Evolutionary conservation across 2,113 vertebrate species (phyloP).

Genomic region (Oreamnos americanus): DNA sequence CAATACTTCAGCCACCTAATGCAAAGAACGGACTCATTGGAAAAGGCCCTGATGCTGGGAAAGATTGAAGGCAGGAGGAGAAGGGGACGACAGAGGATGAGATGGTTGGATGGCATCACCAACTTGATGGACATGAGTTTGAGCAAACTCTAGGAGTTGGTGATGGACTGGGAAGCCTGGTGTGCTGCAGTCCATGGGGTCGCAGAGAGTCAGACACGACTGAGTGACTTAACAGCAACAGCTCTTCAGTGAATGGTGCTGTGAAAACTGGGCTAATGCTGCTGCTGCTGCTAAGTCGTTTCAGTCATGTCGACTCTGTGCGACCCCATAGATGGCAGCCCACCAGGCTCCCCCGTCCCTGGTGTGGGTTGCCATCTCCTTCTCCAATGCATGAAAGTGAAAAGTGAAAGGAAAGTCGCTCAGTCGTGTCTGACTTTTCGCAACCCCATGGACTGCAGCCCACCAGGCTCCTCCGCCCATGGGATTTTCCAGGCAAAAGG

Average conservation of each 20-base stretch:
- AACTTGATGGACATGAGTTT: not conserved
- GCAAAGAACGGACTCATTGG: not conserved
- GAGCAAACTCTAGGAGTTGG: not conserved
- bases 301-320: fast-evolving
- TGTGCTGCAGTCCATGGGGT: not conserved
- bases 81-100: not conserved
- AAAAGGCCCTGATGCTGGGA: not conserved
- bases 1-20: not conserved
- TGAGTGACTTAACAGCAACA: not conserved
- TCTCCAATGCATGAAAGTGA: too few relatives aligned
- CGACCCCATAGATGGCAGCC: not conserved
- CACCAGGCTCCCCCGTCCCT: not conserved
- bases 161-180: not conserved
- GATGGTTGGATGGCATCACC: not conserved
- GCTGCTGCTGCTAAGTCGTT: not conserved
- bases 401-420: too few relatives aligned
- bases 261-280: not conserved
- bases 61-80: not conserved
- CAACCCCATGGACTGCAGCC: too few relatives aligned
- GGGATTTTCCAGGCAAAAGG: too few relatives aligned
- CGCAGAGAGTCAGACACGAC: fast-evolving
- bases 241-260: not conserved
- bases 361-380: too few relatives aligned
- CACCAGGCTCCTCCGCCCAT: too few relatives aligned
- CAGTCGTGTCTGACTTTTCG: fast-evolving